Evolutionary conservation across 2,797 vertebrate genomes (phyloP).

Genomic region (Hybognathus amarus): DNA sequence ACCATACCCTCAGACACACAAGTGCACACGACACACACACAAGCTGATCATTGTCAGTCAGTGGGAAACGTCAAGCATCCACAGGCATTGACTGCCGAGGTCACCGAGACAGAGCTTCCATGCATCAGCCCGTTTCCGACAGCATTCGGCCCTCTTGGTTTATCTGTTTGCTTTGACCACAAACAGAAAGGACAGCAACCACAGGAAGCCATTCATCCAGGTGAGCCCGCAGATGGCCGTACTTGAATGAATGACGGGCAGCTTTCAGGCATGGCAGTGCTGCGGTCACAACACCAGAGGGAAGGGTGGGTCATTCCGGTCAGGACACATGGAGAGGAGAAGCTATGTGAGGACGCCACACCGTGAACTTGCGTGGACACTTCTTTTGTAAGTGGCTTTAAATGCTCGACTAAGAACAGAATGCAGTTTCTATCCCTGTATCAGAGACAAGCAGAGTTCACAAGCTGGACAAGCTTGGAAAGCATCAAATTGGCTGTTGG

Average conservation of each 20-base stretch:
- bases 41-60: slow-evolving; percentile 24
- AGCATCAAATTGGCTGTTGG: neutral
- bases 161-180: slow-evolving; percentile 61
- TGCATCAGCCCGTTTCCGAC: slow-evolving; percentile 66
- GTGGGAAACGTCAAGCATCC: slow-evolving; percentile 64
- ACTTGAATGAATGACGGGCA: slow-evolving; percentile 79
- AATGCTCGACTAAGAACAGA: neutral
- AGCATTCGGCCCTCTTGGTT: slow-evolving; percentile 37
- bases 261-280: slow-evolving; percentile 57
- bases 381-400: neutral
- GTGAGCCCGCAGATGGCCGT: slow-evolving; percentile 46
- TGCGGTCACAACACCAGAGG: slow-evolving; percentile 61
- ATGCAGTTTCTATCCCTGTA: neutral
- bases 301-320: slow-evolving; percentile 40
- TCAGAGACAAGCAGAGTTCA: slow-evolving; percentile 4
- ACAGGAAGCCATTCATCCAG: slow-evolving; percentile 78
- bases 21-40: neutral
- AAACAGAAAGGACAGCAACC: slow-evolving; percentile 67
- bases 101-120: slow-evolving; percentile 71
- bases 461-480: slow-evolving; percentile 23
- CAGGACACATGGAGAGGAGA: slow-evolving; percentile 42
- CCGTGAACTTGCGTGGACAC: neutral
- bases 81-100: slow-evolving; percentile 63
- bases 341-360: slow-evolving; percentile 32
- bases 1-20: neutral